Percentiles rank a stretch among this genome's conserved stretches.
These are phyloP conservation scores for Lineus longissimus DNA, from an alignment of 1,140 invertebrate species.

Conservation along the genomic window DNA sequence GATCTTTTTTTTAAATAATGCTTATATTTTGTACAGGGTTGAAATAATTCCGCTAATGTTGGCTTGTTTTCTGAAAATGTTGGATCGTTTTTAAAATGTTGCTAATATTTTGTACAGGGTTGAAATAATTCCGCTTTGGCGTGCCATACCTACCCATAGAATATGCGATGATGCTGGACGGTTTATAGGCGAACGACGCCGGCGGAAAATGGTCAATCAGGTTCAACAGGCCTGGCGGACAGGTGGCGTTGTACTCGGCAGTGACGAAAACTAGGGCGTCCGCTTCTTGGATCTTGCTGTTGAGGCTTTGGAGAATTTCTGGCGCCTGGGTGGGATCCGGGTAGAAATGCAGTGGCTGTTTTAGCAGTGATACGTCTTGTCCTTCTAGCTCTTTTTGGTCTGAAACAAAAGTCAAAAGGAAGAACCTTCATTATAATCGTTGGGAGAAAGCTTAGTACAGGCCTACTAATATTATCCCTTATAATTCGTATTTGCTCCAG, in stretches of 20 bases:
- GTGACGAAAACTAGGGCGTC: constrained; percentile 54
- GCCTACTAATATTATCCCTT: no score
- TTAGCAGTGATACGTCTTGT: constrained; percentile 36
- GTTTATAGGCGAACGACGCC: constrained; percentile 49
- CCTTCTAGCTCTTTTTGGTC: constrained; percentile 49
- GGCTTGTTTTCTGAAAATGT: no score
- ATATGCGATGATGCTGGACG: constrained; percentile 55
- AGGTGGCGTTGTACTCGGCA: constrained; percentile 55
- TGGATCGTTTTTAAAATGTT: no score
- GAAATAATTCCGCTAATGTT: no score
- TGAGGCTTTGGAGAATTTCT: constrained; percentile 43
- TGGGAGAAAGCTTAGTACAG: no score
- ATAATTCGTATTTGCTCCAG: no score
- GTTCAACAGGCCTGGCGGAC: constrained; percentile 55
- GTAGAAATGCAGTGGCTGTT: constrained; percentile 50
- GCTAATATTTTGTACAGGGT: no score
- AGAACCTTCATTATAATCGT: no score
- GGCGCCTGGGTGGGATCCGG: constrained; percentile 41
- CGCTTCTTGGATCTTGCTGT: constrained; percentile 46
- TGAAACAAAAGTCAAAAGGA: constrained; percentile 27
- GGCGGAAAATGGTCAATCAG: constrained; percentile 56
- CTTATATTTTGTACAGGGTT: no score
- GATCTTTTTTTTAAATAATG: no score
- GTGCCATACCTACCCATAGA: constrained; percentile 54
- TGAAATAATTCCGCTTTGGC: no score